These are phyloP conservation scores for Acrobasis consociella DNA, from an alignment of 2,888 invertebrate species.

Conservation along the genomic window DNA sequence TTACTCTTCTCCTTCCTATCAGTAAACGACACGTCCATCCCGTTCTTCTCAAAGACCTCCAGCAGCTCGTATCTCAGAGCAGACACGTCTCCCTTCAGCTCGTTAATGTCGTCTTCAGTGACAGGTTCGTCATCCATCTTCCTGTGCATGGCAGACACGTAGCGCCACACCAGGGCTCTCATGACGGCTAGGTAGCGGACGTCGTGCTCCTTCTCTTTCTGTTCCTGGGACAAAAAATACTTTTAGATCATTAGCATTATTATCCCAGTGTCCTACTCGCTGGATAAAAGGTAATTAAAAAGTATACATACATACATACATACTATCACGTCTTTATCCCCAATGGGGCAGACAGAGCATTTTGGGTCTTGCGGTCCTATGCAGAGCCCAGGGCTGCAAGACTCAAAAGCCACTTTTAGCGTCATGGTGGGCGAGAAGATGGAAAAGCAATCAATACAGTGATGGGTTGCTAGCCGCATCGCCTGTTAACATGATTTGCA, in stretches of 20 bases:
- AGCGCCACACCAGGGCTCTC: slow-evolving; percentile 95
- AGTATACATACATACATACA: too few species aligned
- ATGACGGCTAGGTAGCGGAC: slow-evolving; percentile 91
- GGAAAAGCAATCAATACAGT: too few species aligned
- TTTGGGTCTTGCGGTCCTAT: too few species aligned
- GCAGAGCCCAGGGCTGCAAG: too few species aligned
- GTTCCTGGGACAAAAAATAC: slow-evolving; percentile 57
- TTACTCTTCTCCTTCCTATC: slow-evolving; percentile 89
- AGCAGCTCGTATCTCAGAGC: slow-evolving; percentile 95
- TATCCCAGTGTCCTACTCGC: too few species aligned
- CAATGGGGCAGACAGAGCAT: too few species aligned
- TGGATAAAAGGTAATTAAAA: too few species aligned
- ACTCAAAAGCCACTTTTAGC: too few species aligned
- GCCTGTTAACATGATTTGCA: too few species aligned
- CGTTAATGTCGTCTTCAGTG: slow-evolving; percentile 96
- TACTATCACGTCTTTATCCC: too few species aligned
- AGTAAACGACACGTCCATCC: slow-evolving; percentile 91
- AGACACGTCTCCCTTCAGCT: slow-evolving; percentile 96
- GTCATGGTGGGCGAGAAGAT: too few species aligned
- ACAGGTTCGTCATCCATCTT: slow-evolving; percentile 92
- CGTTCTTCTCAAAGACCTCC: slow-evolving; percentile 93
- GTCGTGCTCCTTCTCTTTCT: slow-evolving; percentile 86
- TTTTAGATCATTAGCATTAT: background rate
- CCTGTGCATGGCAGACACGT: slow-evolving; percentile 93
- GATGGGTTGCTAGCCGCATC: too few species aligned